Evolutionary conservation across 2,888 invertebrate species (phyloP).

Genomic region (Tortrix viridana): DNA sequence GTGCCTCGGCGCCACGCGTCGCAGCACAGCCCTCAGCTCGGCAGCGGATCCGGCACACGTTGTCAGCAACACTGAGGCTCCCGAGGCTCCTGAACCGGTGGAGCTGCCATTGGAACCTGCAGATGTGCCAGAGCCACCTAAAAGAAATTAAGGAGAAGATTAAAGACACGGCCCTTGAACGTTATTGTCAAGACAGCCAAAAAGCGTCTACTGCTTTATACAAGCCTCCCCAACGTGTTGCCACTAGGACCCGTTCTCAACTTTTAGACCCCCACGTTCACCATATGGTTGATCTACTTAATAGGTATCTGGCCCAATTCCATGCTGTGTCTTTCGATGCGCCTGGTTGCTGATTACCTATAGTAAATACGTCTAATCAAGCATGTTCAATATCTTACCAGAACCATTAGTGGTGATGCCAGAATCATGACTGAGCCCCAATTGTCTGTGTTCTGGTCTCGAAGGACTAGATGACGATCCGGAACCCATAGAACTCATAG

Average conservation of each 20-base stretch:
- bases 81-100: slow-evolving; percentile 55
- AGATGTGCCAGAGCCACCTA: slow-evolving; percentile 43
- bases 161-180: too few species aligned
- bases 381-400: slow-evolving; percentile 57
- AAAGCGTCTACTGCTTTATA: too few species aligned
- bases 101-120: slow-evolving; percentile 64
- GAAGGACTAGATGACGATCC: slow-evolving; percentile 74
- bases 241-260: too few species aligned
- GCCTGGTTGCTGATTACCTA: too few species aligned
- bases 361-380: too few species aligned
- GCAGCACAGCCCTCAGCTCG: slow-evolving; percentile 90
- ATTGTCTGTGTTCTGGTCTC: slow-evolving; percentile 66
- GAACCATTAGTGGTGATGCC: slow-evolving; percentile 79
- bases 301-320: too few species aligned
- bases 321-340: too few species aligned
- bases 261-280: too few species aligned
- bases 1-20: slow-evolving; percentile 84
- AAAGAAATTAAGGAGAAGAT: not conserved
- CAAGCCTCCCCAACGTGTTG: too few species aligned
- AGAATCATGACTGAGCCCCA: slow-evolving; percentile 76
- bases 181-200: too few species aligned
- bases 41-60: slow-evolving; percentile 94
- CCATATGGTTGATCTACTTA: too few species aligned
- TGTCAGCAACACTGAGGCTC: slow-evolving; percentile 86
- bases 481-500: slow-evolving; percentile 86